phyloP scores from a whole-genome alignment of 2,113 vertebrate species.

The Ornithorhynchus anatinus region DNA sequence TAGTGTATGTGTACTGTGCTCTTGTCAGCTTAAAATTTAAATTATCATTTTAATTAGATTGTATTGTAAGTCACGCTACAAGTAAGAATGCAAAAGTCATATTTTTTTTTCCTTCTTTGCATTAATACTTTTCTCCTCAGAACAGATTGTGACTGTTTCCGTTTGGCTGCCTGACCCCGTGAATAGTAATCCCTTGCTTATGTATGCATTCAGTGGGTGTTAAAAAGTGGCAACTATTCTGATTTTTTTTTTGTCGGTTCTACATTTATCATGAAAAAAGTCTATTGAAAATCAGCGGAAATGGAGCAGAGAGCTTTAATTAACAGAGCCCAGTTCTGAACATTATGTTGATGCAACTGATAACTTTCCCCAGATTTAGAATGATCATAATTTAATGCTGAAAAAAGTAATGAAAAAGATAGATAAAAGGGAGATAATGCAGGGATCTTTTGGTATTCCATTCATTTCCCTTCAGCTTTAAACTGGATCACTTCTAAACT shows the following conservation, averaged over 20 bases:
- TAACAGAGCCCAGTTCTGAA: conserved; percentile 25
- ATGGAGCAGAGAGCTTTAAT: conserved; percentile 27
- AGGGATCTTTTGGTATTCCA: conserved; percentile 45
- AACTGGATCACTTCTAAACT: conserved; percentile 36
- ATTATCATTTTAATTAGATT: conserved; percentile 5
- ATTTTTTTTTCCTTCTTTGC: background rate
- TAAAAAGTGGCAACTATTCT: background rate
- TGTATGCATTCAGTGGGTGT: background rate
- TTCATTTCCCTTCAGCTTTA: conserved; percentile 41
- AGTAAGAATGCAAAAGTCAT: background rate
- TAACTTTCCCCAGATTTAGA: conserved; percentile 10
- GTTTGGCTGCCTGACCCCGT: accelerated
- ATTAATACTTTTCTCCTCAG: accelerated
- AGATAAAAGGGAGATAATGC: conserved; percentile 43
- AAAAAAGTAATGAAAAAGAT: conserved; percentile 1
- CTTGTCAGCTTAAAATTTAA: conserved; percentile 9
- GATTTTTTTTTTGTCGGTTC: background rate
- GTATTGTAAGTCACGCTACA: background rate
- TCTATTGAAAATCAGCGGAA: background rate
- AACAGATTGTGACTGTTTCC: background rate
- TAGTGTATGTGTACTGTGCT: background rate
- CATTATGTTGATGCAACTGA: conserved; percentile 14
- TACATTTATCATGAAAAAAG: background rate
- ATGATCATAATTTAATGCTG: conserved; percentile 8
- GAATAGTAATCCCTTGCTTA: background rate